Evolutionary conservation across 2,113 vertebrate genomes (phyloP), one percentile per base, ranked within the genome.

Genomic region (Rhinolophus sinicus): DNA sequence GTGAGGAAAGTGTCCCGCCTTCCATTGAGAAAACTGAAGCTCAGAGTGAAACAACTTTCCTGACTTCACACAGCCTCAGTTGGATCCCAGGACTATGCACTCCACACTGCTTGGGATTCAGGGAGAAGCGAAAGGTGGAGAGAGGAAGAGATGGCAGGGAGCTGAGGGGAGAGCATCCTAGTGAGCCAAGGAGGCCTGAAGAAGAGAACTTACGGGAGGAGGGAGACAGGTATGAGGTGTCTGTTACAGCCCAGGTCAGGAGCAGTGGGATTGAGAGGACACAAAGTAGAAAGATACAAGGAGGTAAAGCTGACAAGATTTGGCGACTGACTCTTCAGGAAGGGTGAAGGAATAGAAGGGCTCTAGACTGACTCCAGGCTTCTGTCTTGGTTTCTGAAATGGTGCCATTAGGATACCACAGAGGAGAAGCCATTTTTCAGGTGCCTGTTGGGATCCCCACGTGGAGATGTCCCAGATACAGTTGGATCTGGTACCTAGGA

Each of bases 21-120:
- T 95, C 89, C 87, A 94, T 64, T 35, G 88, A 97, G 82, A 90
- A 97, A 97, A 96, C 38, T 77, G 95, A 93, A 93, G 75, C 88
- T 95, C 33, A 52, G 60, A 92, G 35, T 78, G 44, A 95, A 94
- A 93, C 88, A 70, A 70, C 75, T 89, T 88, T 93, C 96, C 83
- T 33, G 35, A 88, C 52, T 76, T 92, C 94, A 78, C 60, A 73
- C 40, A 69, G 47, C 54, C 65, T 94, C 64, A 54, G 18, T 70
- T 24, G 65, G 80, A 93, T 76, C 75, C 35, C 88, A 88, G 77
- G 56, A 88, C 60, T 65, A 64, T 62, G 28, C 22, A 67, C 50
- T 88, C 40, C 73, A 52, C 50, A 16, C 22, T 90, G 85, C 65
- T 12, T 94, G 83, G 62, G 88, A 84, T 38, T 86, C 38, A 70